phyloP scores from a whole-genome alignment of 2,888 invertebrate species.

The Agrochola lychnidis region DNA sequence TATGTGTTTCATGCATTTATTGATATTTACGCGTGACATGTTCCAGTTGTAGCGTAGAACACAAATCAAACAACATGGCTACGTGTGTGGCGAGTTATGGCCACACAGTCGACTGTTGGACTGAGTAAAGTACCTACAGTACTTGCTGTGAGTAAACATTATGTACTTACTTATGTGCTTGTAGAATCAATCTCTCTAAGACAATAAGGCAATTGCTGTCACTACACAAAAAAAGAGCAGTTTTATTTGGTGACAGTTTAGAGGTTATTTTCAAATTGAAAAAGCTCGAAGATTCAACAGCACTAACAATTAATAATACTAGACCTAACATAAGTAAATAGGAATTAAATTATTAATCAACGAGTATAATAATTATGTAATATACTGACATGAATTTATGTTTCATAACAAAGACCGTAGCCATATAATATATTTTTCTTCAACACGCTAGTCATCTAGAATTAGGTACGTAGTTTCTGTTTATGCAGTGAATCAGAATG shows the following conservation, averaged over 20 bases:
- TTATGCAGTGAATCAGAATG: constrained; percentile 3
- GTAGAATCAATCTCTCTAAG: constrained; percentile 10
- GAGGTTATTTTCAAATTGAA: neutral
- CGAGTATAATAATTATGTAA: neutral
- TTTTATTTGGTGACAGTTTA: constrained; percentile 2
- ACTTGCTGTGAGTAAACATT: constrained; percentile 20
- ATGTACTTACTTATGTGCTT: constrained; percentile 1
- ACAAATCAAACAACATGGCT: constrained; percentile 31
- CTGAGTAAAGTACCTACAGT: constrained; percentile 4
- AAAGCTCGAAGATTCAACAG: neutral
- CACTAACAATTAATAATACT: constrained; percentile 2
- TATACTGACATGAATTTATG: neutral
- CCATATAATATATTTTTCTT: neutral
- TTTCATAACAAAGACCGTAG: neutral
- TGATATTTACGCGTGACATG: constrained; percentile 39
- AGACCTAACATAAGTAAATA: neutral
- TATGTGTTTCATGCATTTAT: constrained; percentile 28
- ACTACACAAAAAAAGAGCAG: neutral
- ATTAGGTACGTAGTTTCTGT: neutral
- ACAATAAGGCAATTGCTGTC: neutral
- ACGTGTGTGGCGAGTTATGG: constrained; percentile 30
- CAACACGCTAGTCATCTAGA: neutral
- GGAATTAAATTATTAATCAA: constrained; percentile 13
- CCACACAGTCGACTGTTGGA: neutral
- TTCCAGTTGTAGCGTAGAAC: constrained; percentile 36